A percentile compares a stretch with the other conserved stretches of the same genome.
Evolutionary conservation across 2,888 invertebrate species (phyloP).

Genomic region (Pedicia rivosa): DNA sequence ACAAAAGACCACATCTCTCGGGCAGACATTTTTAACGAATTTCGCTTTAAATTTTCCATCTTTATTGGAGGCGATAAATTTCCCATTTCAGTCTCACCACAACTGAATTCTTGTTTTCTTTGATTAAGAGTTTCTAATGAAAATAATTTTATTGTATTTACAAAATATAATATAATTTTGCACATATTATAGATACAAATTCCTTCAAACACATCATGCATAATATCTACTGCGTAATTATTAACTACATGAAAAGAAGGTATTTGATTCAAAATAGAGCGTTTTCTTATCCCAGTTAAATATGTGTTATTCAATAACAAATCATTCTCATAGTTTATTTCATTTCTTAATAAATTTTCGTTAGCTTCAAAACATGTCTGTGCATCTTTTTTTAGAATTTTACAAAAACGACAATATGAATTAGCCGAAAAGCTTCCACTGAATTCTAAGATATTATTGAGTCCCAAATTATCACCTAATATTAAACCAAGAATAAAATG

Average conservation of each 20-base stretch:
- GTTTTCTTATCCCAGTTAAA: neutral
- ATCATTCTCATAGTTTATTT: neutral
- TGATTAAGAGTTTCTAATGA: neutral
- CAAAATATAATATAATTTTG: slow-evolving; percentile 3
- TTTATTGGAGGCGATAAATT: slow-evolving; percentile 1
- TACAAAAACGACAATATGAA: neutral
- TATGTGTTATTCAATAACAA: neutral
- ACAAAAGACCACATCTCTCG: slow-evolving; percentile 2
- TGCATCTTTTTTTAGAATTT: slow-evolving; percentile 1
- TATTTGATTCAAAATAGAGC: slow-evolving; percentile 4
- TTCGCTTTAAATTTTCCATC: neutral
- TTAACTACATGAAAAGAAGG: slow-evolving; percentile 5
- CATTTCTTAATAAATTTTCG: neutral
- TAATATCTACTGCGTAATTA: slow-evolving; percentile 6
- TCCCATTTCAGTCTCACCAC: slow-evolving; percentile 9
- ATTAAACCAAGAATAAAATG: slow-evolving; percentile 1
- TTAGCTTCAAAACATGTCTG: neutral
- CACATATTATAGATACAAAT: slow-evolving; percentile 5
- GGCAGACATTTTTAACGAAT: slow-evolving; percentile 3
- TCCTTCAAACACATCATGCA: slow-evolving; percentile 8
- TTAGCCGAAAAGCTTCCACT: neutral
- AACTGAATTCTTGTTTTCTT: slow-evolving; percentile 6
- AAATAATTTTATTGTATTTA: slow-evolving; percentile 2
- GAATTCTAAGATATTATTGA: slow-evolving; percentile 1
- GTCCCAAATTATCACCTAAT: slow-evolving; percentile 4